Conservation (phyloP, 1,140 invertebrate species). For the Eufriesea mexicana region DNA sequence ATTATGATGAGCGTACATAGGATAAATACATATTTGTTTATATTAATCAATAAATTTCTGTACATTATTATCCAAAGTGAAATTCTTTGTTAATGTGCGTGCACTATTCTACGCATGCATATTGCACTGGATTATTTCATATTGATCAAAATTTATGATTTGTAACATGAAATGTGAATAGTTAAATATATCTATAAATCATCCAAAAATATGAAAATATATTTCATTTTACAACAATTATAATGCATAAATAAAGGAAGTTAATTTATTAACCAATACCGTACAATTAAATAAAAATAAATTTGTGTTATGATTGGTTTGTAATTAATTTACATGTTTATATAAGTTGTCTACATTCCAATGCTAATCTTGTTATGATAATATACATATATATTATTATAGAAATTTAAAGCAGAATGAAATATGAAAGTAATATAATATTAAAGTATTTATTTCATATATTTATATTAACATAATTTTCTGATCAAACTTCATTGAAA, state of each 20-base stretch:
- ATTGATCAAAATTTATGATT: conserved; percentile 25
- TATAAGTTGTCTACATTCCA: neutral
- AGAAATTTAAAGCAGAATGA: neutral
- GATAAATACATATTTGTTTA: neutral
- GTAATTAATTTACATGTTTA: neutral
- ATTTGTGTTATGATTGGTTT: neutral
- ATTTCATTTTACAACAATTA: neutral
- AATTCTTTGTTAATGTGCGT: neutral
- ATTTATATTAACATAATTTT: neutral
- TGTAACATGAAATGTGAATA: neutral
- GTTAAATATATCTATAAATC: neutral
- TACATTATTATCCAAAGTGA: neutral
- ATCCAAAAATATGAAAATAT: neutral
- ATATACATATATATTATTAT: neutral
- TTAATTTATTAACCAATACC: neutral
- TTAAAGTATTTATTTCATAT: neutral
- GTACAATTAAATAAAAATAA: neutral
- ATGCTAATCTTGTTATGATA: neutral
- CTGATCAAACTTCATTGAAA: neutral
- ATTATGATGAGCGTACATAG: neutral
- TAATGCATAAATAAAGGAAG: neutral
- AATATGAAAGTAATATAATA: neutral
- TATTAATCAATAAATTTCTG: neutral
- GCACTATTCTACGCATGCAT: conserved; percentile 5
- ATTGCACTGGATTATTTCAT: neutral